A percentile compares a stretch with the other conserved stretches of the same genome.
phyloP scores from a whole-genome alignment of 2,888 invertebrate species.

The Athalia rosae region DNA sequence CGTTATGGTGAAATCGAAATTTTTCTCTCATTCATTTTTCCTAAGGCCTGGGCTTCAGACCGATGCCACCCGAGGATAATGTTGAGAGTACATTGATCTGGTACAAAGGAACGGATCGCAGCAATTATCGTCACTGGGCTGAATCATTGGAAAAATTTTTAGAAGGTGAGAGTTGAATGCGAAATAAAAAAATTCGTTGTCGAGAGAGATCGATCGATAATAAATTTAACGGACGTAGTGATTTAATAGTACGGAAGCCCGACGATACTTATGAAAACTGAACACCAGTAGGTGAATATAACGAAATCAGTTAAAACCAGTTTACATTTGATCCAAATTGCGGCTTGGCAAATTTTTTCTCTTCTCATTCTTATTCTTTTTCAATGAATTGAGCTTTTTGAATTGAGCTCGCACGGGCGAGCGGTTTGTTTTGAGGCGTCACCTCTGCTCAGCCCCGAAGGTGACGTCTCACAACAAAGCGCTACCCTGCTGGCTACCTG shows the following conservation, averaged over 20 bases:
- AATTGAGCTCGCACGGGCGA: no score
- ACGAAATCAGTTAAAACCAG: constrained; percentile 5
- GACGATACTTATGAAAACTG: no score
- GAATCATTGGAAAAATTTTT: constrained; percentile 85
- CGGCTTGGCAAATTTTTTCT: not conserved
- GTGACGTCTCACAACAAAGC: no score
- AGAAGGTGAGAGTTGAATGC: constrained; percentile 78
- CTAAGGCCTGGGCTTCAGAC: constrained; percentile 92
- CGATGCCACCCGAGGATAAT: constrained; percentile 89
- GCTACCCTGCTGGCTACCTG: no score
- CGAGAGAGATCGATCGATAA: not conserved
- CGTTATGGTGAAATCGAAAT: not conserved
- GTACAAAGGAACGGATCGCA: constrained; percentile 89
- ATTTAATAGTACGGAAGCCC: no score
- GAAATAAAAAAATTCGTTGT: constrained; percentile 5
- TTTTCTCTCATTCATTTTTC: constrained; percentile 22
- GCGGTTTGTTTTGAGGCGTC: no score
- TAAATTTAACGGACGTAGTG: no score
- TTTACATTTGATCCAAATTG: not conserved
- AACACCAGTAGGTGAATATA: no score
- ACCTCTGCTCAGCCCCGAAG: no score
- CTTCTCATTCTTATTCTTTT: no score
- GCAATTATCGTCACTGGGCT: constrained; percentile 87
- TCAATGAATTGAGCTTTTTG: no score
- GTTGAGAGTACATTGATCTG: constrained; percentile 96